Percentiles rank a stretch among this genome's conserved stretches.
Conservation (phyloP, 2,797 vertebrate genomes). For the Leptoclinus maculatus region DNA sequence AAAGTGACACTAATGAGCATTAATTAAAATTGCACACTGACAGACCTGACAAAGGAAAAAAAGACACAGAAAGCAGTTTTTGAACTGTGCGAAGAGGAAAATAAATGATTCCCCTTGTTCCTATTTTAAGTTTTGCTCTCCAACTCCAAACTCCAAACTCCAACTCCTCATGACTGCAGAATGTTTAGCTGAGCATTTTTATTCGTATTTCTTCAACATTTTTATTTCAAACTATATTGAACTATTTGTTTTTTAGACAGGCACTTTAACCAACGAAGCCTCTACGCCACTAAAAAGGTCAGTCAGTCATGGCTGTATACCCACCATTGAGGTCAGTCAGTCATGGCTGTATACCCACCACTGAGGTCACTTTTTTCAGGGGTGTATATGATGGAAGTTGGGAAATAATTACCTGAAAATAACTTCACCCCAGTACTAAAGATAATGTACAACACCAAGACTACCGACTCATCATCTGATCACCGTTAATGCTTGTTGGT, state of each 20-base stretch:
- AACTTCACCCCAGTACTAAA: too few species aligned
- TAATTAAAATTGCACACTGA: slow-evolving; percentile 48
- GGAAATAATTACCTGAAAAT: too few species aligned
- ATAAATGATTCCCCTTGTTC: neutral
- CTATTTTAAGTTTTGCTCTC: neutral
- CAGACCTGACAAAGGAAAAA: slow-evolving; percentile 2
- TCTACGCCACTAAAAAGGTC: too few species aligned
- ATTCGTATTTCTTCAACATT: neutral
- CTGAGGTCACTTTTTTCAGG: too few species aligned
- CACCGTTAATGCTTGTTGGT: too few species aligned
- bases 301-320: too few species aligned
- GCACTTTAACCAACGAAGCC: neutral
- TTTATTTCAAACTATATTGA: neutral
- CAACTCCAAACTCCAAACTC: neutral
- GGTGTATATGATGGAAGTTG: too few species aligned
- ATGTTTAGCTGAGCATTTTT: neutral
- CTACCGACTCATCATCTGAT: too few species aligned
- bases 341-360: too few species aligned
- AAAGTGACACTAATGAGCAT: slow-evolving; percentile 38
- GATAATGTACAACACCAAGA: too few species aligned
- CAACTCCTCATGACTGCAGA: neutral
- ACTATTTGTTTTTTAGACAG: too few species aligned
- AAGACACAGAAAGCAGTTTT: neutral
- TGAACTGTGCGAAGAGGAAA: neutral
- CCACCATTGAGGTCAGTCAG: too few species aligned